A percentile compares a stretch with the other conserved stretches of the same genome.
Evolutionary conservation across 2,888 invertebrate genomes (phyloP).

Genomic region (Drosophila dives): DNA sequence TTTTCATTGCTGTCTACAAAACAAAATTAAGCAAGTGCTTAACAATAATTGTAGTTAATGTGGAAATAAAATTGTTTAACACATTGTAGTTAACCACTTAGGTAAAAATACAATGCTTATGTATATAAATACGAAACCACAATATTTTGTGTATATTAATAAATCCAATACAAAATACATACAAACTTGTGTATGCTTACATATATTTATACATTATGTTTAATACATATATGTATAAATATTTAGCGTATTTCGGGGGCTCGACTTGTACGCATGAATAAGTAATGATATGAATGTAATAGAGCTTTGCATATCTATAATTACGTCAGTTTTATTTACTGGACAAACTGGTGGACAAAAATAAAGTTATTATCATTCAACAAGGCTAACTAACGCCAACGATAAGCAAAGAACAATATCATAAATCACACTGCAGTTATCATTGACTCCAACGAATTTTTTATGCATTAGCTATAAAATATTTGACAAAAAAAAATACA

Average conservation of each 20-base stretch:
- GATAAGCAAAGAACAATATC: slow-evolving; percentile 5
- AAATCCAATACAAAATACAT: background rate
- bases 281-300: slow-evolving; percentile 28
- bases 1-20: slow-evolving; percentile 23
- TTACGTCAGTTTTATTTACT: slow-evolving; percentile 16
- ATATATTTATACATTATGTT: background rate
- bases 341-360: background rate
- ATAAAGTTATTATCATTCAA: slow-evolving; percentile 1
- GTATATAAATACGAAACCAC: background rate
- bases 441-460: slow-evolving; percentile 17
- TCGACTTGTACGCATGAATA: slow-evolving; percentile 39
- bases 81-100: background rate
- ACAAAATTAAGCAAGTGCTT: slow-evolving; percentile 25
- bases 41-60: slow-evolving; percentile 36
- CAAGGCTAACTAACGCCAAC: slow-evolving; percentile 3
- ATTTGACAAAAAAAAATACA: slow-evolving; percentile 22
- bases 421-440: slow-evolving; percentile 34
- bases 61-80: background rate
- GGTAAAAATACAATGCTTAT: background rate
- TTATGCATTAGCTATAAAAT: slow-evolving; percentile 32
- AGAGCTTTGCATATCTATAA: slow-evolving; percentile 20
- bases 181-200: background rate
- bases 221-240: slow-evolving; percentile 8
- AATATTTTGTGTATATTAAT: background rate
- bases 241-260: slow-evolving; percentile 46